Evolutionary conservation across 2,888 invertebrate species (phyloP), one percentile per base, ranked within the genome.

Genomic region (Dorcus parallelipipedus): DNA sequence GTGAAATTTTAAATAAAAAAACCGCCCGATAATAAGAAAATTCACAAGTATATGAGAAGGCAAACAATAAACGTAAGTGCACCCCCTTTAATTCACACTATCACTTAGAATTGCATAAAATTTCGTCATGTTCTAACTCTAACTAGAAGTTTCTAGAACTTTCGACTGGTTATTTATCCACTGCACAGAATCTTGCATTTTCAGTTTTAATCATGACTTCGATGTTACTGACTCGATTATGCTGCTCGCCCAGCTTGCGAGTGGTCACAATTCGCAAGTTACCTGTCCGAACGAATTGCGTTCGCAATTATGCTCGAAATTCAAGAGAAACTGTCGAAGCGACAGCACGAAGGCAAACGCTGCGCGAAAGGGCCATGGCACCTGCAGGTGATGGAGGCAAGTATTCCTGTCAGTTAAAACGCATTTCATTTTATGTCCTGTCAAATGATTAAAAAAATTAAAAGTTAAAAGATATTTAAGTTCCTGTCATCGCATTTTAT

Each of bases 371-470:
- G 59, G 79, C 86, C 2, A 87, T 90, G 86, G 88, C 87, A 58
- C 92, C 93, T 42, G 88, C 92, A 52, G 85, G 88, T 57, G 87
- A 87, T 63, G 87, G 88, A 74, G 91, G 93, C 91, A 81, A 74
- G 69, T 62, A 55, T 33, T 47, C 39, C 3, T 14, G 14, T 45
- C 17, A 8, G 4, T 26, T 26, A 5, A 26, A 26, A 5, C 26
- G 2, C 26, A 4, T 26, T 26, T 26, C 26, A 26, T 14, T 14
- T 26, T 5, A 26, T 5, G 26, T 26, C 5, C 26, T 26, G 26
- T 26, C 26, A 26, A 26, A 26, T 5, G 26, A 26, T 26, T 26
- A 26, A 26, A 26, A 26, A 14, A 14, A 14, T 14, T 14, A 14
- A 14, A 14, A 14, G 14, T 14, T 14, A 14, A 14, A 1, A 14